These are phyloP conservation scores for Pecten maximus DNA, from an alignment of 2,888 invertebrate species.

Conservation along the genomic window DNA sequence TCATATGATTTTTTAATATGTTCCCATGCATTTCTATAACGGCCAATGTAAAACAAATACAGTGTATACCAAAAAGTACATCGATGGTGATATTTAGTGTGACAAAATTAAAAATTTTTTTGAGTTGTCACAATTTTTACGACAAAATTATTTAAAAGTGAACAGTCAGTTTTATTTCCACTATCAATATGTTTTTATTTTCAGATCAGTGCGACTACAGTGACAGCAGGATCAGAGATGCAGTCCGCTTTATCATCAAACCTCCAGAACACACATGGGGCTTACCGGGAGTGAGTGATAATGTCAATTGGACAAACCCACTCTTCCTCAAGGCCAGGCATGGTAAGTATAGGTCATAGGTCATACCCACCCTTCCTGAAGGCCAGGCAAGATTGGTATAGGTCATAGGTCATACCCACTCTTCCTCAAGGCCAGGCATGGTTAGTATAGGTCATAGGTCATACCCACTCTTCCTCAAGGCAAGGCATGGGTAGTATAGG, in stretches of 20 bases:
- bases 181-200: neutral
- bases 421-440: neutral
- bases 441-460: neutral
- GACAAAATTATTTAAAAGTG: too few relatives aligned
- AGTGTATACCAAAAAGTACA: too few relatives aligned
- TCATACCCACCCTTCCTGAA: neutral
- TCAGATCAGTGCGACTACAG: conserved; percentile 60
- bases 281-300: conserved; percentile 68
- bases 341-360: conserved; percentile 53
- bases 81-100: too few relatives aligned
- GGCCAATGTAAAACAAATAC: too few relatives aligned
- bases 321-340: conserved; percentile 64
- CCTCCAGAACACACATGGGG: conserved; percentile 79
- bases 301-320: conserved; percentile 73
- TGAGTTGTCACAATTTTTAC: too few relatives aligned
- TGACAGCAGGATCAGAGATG: conserved; percentile 61
- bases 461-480: neutral
- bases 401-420: neutral
- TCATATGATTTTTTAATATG: too few relatives aligned
- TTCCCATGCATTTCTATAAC: too few relatives aligned
- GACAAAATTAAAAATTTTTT: too few relatives aligned
- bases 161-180: too few relatives aligned
- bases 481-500: neutral
- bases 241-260: conserved; percentile 72
- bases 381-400: neutral